phyloP scores from a whole-genome alignment of 64 coral and sea anemone species.

The Platygyra sinensis region DNA sequence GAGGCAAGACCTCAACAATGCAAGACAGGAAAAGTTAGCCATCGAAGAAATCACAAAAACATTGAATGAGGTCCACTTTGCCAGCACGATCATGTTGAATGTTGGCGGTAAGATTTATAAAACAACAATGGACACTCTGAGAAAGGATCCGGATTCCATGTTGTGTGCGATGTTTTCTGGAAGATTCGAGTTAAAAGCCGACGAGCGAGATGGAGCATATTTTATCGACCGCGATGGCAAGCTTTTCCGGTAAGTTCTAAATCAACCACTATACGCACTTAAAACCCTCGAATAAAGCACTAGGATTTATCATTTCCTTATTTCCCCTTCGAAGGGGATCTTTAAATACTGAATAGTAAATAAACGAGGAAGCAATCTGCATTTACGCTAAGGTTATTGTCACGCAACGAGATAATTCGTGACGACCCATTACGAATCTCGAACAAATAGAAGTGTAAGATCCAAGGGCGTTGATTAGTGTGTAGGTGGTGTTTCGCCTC shows the following conservation, averaged over 20 bases:
- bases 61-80: not conserved
- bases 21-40: not conserved
- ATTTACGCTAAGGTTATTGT: too few species aligned
- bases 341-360: too few species aligned
- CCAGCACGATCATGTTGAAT: not conserved
- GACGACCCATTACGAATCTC: too few species aligned
- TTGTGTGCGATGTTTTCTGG: conserved; percentile 44
- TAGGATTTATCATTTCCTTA: too few species aligned
- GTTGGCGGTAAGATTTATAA: conserved; percentile 45
- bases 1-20: not conserved
- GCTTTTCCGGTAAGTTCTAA: conserved; percentile 11
- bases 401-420: too few species aligned
- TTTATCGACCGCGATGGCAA: conserved; percentile 45
- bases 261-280: too few species aligned
- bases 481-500: too few species aligned
- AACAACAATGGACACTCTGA: conserved; percentile 13
- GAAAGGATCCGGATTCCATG: conserved; percentile 42
- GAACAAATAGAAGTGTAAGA: too few species aligned
- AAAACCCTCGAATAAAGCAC: too few species aligned
- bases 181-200: not conserved
- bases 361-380: too few species aligned
- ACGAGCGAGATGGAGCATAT: conserved; percentile 16
- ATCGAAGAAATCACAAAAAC: not conserved
- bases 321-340: too few species aligned
- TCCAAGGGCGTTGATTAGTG: too few species aligned